phyloP scores from a whole-genome alignment of 2,888 invertebrate species.

The Hirudinaria manillensis region DNA sequence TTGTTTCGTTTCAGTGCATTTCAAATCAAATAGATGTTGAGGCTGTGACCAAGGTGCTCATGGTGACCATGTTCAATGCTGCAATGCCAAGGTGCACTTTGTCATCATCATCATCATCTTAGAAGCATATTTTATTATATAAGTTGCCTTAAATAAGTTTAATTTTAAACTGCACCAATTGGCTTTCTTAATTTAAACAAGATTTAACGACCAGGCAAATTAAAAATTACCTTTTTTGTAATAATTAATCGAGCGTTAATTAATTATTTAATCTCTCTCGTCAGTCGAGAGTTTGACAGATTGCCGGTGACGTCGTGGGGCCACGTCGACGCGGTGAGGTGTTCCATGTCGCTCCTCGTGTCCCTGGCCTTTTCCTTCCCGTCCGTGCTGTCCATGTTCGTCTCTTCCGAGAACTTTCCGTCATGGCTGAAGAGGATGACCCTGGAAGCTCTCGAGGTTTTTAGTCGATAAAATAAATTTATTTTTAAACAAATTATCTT shows the following conservation, averaged over 20 bases:
- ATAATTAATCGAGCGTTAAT: neutral
- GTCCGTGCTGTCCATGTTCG: conserved; percentile 47
- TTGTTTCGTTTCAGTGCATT: conserved; percentile 56
- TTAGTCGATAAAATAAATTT: neutral
- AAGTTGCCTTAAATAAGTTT: neutral
- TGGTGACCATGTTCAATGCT: conserved; percentile 80
- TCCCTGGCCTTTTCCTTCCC: conserved; percentile 83
- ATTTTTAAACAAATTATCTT: neutral
- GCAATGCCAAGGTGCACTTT: conserved; percentile 59
- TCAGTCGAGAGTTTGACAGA: conserved; percentile 29
- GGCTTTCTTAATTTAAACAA: too few relatives aligned
- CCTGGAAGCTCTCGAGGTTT: conserved; percentile 77
- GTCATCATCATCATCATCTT: neutral
- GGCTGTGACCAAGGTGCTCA: conserved; percentile 73
- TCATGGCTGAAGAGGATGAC: conserved; percentile 77
- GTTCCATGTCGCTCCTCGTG: conserved; percentile 82
- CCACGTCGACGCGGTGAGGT: conserved; percentile 79
- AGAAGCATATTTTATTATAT: neutral
- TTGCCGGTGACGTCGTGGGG: conserved; percentile 39
- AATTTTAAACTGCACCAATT: neutral
- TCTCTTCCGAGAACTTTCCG: conserved; percentile 56
- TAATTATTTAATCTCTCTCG: neutral
- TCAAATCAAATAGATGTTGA: conserved; percentile 79
- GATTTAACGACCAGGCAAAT: too few relatives aligned
- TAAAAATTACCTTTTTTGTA: neutral